Conservation (phyloP, 2,888 invertebrate genomes). For the Ectropis crepuscularia region DNA sequence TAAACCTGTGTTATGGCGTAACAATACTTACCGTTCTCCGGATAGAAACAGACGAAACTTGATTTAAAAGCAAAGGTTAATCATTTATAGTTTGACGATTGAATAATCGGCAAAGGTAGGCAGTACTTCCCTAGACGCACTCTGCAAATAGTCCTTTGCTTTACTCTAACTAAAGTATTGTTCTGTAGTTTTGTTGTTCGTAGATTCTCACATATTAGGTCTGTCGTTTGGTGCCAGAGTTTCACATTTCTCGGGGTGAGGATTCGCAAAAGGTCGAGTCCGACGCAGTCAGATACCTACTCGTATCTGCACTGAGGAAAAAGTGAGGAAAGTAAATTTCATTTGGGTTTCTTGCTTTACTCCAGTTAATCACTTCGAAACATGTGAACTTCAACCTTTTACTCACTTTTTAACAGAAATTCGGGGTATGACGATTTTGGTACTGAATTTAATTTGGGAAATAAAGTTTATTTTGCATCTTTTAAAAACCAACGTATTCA, state of each 20-base stretch:
- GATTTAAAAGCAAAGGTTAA: too few species aligned
- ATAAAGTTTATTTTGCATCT: too few species aligned
- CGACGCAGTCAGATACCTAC: constrained; percentile 35
- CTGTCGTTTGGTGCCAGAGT: constrained; percentile 3
- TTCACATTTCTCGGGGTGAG: constrained; percentile 20
- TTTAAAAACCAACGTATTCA: too few species aligned
- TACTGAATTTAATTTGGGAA: neutral
- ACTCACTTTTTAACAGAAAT: constrained; percentile 49
- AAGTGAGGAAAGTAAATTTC: constrained; percentile 38
- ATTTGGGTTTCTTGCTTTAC: constrained; percentile 39
- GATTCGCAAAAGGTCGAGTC: constrained; percentile 33
- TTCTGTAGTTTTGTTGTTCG: constrained; percentile 4
- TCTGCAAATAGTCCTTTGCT: neutral
- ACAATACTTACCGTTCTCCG: too few species aligned
- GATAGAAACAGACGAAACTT: too few species aligned
- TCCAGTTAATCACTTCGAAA: constrained; percentile 57
- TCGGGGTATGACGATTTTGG: neutral
- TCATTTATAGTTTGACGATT: too few species aligned
- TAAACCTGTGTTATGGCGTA: too few species aligned
- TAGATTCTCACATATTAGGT: constrained; percentile 13
- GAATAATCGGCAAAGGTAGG: too few species aligned
- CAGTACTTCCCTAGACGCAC: too few species aligned
- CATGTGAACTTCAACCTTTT: constrained; percentile 52
- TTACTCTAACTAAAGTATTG: neutral
- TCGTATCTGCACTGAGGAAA: constrained; percentile 37